Evolutionary conservation across 2,113 vertebrate species (phyloP).

Genomic region (Recurvirostra avosetta): DNA sequence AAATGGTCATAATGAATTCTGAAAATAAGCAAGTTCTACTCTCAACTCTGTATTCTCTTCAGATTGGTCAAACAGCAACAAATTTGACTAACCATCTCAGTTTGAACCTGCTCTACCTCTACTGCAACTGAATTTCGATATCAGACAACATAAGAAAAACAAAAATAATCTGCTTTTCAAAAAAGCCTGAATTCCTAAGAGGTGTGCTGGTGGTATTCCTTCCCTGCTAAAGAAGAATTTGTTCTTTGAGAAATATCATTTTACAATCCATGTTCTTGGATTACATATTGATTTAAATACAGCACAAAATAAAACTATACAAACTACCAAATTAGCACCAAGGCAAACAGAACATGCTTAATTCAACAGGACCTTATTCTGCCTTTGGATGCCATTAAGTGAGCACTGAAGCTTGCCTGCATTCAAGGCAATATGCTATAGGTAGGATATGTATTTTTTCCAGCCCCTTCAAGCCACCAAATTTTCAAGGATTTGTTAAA

Average conservation of each 20-base stretch:
- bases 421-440: background rate
- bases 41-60: background rate
- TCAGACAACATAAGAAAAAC: background rate
- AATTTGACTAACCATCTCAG: background rate
- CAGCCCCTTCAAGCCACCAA: background rate
- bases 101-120: background rate
- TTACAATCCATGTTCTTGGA: background rate
- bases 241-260: background rate
- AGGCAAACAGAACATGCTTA: background rate
- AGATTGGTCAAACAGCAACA: background rate
- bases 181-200: background rate
- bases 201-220: background rate
- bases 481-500: background rate
- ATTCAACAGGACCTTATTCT: background rate
- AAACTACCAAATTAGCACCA: background rate
- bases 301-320: background rate
- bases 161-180: background rate
- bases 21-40: background rate
- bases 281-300: background rate
- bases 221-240: background rate
- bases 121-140: background rate
- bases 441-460: background rate
- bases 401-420: background rate
- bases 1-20: background rate
- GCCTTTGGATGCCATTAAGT: background rate